Evolutionary conservation across 2,888 invertebrate species (phyloP).

Genomic region (Sialis lutaria): DNA sequence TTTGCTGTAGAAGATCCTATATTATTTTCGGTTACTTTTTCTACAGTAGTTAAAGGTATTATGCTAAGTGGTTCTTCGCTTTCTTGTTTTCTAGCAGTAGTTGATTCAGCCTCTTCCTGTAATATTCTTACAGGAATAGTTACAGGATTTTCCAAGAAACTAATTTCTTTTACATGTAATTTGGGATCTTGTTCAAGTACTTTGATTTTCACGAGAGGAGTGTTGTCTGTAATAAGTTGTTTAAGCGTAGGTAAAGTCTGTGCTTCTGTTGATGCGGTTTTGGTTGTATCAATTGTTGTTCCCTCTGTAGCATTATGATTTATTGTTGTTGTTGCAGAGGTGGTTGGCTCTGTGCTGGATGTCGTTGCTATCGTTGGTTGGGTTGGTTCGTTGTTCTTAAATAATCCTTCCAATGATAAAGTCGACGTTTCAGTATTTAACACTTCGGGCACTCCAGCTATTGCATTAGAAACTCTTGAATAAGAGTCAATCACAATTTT

Average conservation of each 20-base stretch:
- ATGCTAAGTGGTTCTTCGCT: neutral
- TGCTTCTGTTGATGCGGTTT: no score
- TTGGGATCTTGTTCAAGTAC: neutral
- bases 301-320: slow-evolving; percentile 12
- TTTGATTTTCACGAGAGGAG: slow-evolving; percentile 15
- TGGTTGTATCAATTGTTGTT: no score
- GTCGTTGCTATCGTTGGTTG: slow-evolving; percentile 8
- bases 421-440: slow-evolving; percentile 39
- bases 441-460: slow-evolving; percentile 19
- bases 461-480: slow-evolving; percentile 21
- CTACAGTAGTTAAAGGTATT: neutral
- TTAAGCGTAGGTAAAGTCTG: slow-evolving; percentile 25
- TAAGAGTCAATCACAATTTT: slow-evolving; percentile 23
- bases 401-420: slow-evolving; percentile 47
- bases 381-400: slow-evolving; percentile 28
- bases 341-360: slow-evolving; percentile 17
- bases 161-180: neutral
- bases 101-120: neutral
- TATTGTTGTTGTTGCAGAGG: slow-evolving; percentile 9
- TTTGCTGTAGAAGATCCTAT: neutral
- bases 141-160: neutral
- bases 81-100: neutral
- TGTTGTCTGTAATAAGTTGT: slow-evolving; percentile 21
- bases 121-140: slow-evolving; percentile 1
- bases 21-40: neutral